Conservation (phyloP, 2,113 vertebrate genomes). For the Pteropus alecto region DNA sequence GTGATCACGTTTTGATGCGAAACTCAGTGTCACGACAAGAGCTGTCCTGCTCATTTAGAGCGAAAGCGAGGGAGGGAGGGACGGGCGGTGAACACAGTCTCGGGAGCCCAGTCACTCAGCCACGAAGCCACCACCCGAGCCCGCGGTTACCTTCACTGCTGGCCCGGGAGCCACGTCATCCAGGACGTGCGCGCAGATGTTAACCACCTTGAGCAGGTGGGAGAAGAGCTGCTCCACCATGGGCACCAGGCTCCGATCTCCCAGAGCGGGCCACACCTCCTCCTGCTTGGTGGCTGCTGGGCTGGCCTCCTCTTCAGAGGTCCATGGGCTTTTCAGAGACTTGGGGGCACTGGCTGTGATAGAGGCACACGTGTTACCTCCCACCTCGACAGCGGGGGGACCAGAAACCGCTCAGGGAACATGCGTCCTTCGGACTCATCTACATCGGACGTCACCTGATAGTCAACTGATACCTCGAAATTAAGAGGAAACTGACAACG, state of each 20-base stretch:
- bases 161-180: constrained; percentile 95
- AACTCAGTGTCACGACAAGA: neutral
- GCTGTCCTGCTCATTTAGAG: neutral
- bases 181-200: constrained; percentile 96
- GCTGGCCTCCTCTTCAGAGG: constrained; percentile 89
- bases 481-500: neutral
- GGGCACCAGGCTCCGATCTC: constrained; percentile 89
- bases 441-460: accelerated
- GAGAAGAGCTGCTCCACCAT: constrained; percentile 97
- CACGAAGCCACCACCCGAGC: neutral
- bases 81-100: accelerated
- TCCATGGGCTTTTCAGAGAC: constrained; percentile 93
- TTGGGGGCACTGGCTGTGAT: constrained; percentile 91
- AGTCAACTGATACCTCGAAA: neutral
- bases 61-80: neutral
- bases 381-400: accelerated
- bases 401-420: neutral
- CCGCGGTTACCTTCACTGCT: constrained; percentile 88
- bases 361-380: neutral
- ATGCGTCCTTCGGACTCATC: neutral
- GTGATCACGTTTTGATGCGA: neutral
- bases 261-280: constrained; percentile 93
- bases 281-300: constrained; percentile 87
- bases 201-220: constrained; percentile 94
- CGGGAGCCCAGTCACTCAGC: neutral